These are phyloP conservation scores for Peromyscus maniculatus DNA, from an alignment of 2,113 vertebrate species.

Conservation along the genomic window DNA sequence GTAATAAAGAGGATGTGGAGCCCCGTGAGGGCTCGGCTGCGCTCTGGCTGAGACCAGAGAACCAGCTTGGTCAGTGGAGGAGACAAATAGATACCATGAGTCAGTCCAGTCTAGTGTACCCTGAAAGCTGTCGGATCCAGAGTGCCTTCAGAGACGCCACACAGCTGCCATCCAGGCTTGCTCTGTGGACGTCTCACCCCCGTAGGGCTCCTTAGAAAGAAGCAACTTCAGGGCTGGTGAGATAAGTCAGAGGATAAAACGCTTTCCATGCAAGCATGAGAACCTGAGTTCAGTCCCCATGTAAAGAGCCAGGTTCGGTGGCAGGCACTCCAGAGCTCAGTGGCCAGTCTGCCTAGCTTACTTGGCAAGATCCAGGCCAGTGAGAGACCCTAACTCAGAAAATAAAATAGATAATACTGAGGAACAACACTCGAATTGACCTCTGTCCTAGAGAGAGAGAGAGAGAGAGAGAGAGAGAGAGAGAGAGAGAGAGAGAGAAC, in stretches of 20 bases:
- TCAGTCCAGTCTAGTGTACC: slow-evolving; percentile 48
- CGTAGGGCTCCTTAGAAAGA: not conserved
- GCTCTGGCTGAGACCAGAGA: slow-evolving; percentile 65
- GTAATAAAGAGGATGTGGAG: slow-evolving; percentile 71
- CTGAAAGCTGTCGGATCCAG: not conserved
- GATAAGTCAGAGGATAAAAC: not conserved
- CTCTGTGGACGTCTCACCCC: not conserved
- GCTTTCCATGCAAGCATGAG: not conserved
- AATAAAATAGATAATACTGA: not conserved
- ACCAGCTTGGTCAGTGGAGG: slow-evolving; percentile 75
- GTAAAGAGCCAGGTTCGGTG: not conserved
- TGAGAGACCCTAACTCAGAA: not conserved
- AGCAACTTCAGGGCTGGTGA: not conserved
- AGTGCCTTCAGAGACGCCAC: not conserved
- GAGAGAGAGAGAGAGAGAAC: not conserved
- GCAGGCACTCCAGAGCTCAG: not conserved
- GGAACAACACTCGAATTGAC: not conserved
- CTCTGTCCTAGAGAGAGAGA: not conserved
- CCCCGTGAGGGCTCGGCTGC: slow-evolving; percentile 47
- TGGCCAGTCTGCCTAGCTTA: not conserved
- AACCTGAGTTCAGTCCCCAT: not conserved
- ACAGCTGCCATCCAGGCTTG: not conserved
- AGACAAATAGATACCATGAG: slow-evolving; percentile 76
- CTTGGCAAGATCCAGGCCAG: not conserved
- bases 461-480: not conserved